phyloP scores from a whole-genome alignment of 92 coral and sea anemone genomes.

The Pocillopora grandis region DNA sequence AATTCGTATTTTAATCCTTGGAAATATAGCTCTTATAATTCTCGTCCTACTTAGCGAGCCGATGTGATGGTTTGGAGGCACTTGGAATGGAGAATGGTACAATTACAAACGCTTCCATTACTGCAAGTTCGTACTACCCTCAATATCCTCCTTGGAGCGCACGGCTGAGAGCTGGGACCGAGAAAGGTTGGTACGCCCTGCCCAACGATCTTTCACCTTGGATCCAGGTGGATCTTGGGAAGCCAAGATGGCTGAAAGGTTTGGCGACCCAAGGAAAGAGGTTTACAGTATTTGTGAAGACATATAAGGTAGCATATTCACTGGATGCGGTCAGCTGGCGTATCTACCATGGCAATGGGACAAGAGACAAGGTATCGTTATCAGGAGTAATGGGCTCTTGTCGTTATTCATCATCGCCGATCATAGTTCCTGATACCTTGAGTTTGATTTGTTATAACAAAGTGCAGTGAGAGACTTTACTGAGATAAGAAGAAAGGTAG shows the following conservation, averaged over 20 bases:
- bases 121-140: conserved; percentile 1
- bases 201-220: background rate
- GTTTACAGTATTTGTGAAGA: background rate
- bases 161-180: background rate
- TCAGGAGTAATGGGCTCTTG: no score
- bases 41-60: background rate
- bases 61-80: background rate
- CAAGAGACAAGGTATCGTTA: background rate
- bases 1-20: background rate
- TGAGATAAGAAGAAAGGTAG: no score
- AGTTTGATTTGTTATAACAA: no score
- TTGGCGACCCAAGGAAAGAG: conserved; percentile 12
- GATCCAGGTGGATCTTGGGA: conserved; percentile 21
- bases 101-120: background rate
- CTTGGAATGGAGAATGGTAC: conserved; percentile 3
- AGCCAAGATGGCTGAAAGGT: conserved; percentile 1
- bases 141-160: conserved; percentile 7
- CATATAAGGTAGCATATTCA: background rate
- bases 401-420: background rate
- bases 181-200: background rate
- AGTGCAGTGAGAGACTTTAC: no score
- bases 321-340: background rate
- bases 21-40: background rate
- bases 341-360: background rate
- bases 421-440: no score